A percentile compares a stretch with the other conserved stretches of the same genome.
Conservation (phyloP, 2,113 vertebrate genomes). For the Chrysemys picta region DNA sequence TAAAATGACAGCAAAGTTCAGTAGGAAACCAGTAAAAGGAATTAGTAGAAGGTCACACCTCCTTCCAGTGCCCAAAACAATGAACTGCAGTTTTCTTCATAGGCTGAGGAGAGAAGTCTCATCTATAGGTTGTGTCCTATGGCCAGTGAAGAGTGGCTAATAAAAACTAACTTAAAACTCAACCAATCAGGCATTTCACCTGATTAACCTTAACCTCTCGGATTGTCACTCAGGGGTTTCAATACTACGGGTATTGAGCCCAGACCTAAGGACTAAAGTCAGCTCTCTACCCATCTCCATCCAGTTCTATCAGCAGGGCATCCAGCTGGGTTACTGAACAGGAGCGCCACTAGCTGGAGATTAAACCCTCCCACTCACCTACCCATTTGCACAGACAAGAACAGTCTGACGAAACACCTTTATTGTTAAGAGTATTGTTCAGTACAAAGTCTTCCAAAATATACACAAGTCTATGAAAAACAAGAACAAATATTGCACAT, state of each 20-base stretch:
- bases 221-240: neutral
- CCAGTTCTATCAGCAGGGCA: neutral
- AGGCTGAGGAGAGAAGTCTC: neutral
- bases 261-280: neutral
- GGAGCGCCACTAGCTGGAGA: neutral
- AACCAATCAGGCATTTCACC: neutral
- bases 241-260: neutral
- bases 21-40: too few relatives aligned
- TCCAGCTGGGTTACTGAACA: neutral
- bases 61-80: neutral
- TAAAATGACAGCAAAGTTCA: too few relatives aligned
- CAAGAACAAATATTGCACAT: neutral
- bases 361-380: rapidly evolving
- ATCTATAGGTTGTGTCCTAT: neutral
- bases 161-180: neutral
- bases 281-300: neutral
- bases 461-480: neutral
- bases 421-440: neutral
- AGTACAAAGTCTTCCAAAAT: neutral
- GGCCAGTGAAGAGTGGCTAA: neutral
- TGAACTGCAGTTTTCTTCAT: neutral
- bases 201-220: neutral
- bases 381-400: neutral
- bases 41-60: too few relatives aligned
- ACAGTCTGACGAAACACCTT: neutral